These are phyloP conservation scores for Stegodyphus dumicola DNA, from an alignment of 1,140 invertebrate species.

Conservation along the genomic window DNA sequence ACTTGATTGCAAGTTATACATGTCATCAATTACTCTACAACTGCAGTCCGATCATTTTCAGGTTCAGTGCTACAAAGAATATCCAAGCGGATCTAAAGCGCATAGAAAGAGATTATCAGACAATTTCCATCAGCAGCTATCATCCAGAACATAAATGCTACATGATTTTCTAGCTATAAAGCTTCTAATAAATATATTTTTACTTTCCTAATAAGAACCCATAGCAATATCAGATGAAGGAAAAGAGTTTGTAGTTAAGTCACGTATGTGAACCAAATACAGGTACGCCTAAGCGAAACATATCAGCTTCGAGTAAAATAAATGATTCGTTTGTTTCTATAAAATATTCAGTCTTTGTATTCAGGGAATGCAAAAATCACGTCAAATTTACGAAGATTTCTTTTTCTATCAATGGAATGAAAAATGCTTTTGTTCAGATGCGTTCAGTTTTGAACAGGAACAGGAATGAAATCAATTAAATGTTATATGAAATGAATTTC, in stretches of 20 bases:
- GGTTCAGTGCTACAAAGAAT: not conserved
- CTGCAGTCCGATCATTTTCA: no score
- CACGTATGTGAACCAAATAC: no score
- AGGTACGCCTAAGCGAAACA: constrained; percentile 3
- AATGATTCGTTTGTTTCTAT: not conserved
- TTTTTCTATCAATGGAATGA: no score
- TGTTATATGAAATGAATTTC: no score
- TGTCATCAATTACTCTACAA: no score
- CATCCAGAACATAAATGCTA: constrained; percentile 26
- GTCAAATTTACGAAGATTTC: no score
- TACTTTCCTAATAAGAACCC: not conserved
- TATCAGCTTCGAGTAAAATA: not conserved
- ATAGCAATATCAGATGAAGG: no score
- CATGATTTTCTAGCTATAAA: not conserved
- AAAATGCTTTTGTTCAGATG: no score
- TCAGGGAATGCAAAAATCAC: not conserved
- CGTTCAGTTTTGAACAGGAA: no score
- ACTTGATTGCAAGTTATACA: no score
- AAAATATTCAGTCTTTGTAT: not conserved
- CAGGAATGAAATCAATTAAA: no score
- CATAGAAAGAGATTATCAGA: constrained; percentile 22
- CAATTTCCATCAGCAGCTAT: constrained; percentile 24
- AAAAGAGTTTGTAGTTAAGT: no score
- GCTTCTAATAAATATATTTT: constrained; percentile 26
- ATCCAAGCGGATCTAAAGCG: constrained; percentile 12